phyloP scores from a whole-genome alignment of 2,888 invertebrate genomes.

The Dolichomitus sp. region DNA sequence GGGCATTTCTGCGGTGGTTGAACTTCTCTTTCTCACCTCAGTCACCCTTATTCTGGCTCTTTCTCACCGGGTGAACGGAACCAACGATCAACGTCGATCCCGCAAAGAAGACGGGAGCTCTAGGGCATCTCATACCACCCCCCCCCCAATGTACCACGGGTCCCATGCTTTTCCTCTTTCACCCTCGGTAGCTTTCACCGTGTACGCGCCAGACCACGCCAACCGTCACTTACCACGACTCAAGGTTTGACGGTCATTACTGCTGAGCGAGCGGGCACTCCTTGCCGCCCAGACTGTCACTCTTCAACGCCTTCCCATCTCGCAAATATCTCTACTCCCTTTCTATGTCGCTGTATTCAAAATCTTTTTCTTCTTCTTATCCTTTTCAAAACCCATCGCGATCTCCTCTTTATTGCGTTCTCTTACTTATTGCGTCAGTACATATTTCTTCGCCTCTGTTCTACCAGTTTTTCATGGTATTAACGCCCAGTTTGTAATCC shows the following conservation, averaged over 20 bases:
- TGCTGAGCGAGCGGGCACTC: constrained; percentile 31
- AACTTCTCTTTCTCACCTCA: constrained; percentile 40
- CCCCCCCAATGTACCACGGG: constrained; percentile 12
- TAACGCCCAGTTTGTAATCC: background rate
- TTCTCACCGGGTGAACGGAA: constrained; percentile 46
- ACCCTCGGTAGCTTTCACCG: constrained; percentile 36
- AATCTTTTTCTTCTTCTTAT: constrained; percentile 8
- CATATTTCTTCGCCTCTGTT: background rate
- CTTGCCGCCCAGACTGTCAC: constrained; percentile 38
- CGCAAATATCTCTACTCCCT: constrained; percentile 32
- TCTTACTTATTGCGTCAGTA: background rate
- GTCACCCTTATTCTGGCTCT: constrained; percentile 5
- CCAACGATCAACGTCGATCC: constrained; percentile 50
- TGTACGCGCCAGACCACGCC: constrained; percentile 12
- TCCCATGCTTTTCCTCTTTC: constrained; percentile 29
- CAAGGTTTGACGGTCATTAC: constrained; percentile 48
- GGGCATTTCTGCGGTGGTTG: constrained; percentile 46
- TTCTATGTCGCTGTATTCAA: constrained; percentile 7
- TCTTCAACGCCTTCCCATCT: constrained; percentile 16
- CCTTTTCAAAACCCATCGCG: background rate
- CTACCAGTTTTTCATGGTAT: background rate
- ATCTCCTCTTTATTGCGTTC: constrained; percentile 5
- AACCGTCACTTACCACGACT: constrained; percentile 51
- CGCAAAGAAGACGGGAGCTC: constrained; percentile 18
- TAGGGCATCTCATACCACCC: constrained; percentile 5